phyloP scores from a whole-genome alignment of 2,888 invertebrate genomes.

The Gerris lacustris region DNA sequence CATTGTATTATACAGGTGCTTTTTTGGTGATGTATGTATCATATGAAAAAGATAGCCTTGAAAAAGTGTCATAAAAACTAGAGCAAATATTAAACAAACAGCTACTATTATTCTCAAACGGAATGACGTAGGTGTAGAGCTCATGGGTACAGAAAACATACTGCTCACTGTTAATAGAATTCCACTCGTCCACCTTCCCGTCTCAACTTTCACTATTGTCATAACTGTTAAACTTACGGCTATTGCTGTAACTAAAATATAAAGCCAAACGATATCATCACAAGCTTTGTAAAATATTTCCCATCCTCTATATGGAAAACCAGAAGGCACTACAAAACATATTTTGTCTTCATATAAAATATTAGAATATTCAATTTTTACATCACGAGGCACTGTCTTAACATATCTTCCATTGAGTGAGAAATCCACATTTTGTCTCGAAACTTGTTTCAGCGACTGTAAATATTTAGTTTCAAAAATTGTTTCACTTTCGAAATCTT shows the following conservation, averaged over 20 bases:
- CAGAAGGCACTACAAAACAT: neutral
- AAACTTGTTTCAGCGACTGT: neutral
- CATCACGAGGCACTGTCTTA: neutral
- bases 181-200: neutral
- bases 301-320: neutral
- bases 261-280: neutral
- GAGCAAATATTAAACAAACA: neutral
- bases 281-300: conserved; percentile 2
- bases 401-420: neutral
- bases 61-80: neutral
- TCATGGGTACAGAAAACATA: neutral
- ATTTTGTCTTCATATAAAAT: neutral
- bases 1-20: neutral
- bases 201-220: neutral
- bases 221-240: neutral
- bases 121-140: neutral
- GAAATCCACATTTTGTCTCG: neutral
- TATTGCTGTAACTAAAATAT: neutral
- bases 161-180: neutral
- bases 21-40: neutral
- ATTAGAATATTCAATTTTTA: neutral
- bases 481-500: neutral
- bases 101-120: neutral
- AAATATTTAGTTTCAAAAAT: neutral
- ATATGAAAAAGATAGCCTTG: neutral